A percentile compares a stretch with the other conserved stretches of the same genome.
phyloP scores from a whole-genome alignment of 2,113 vertebrate genomes.

The Colistium nudipinnis region DNA sequence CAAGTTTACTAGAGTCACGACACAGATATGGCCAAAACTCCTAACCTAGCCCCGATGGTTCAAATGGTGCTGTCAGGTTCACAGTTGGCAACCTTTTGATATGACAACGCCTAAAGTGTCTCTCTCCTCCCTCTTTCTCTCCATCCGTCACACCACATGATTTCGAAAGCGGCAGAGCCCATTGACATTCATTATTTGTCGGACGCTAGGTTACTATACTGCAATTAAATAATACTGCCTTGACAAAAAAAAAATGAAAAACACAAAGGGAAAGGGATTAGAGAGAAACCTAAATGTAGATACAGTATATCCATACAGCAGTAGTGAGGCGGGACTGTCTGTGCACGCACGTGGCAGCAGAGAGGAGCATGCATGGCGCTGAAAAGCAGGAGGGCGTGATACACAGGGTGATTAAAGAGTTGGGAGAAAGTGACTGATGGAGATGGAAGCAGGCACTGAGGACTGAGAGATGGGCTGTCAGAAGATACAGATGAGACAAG shows the following conservation, averaged over 20 bases:
- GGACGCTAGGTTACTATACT: too few relatives aligned
- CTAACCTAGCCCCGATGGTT: background rate
- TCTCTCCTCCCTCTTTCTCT: conserved; percentile 10
- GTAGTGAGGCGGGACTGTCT: too few relatives aligned
- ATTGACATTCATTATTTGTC: background rate
- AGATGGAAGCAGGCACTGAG: background rate
- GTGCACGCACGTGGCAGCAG: conserved; percentile 16
- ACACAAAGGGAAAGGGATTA: too few relatives aligned
- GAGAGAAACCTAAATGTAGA: too few relatives aligned
- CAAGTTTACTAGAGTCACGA: background rate
- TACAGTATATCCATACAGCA: too few relatives aligned
- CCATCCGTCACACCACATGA: conserved; percentile 13
- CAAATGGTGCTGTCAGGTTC: conserved; percentile 40
- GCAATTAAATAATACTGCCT: too few relatives aligned
- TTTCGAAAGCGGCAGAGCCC: background rate
- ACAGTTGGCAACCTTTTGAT: conserved; percentile 37
- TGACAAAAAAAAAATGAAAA: too few relatives aligned
- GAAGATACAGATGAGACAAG: conserved; percentile 10
- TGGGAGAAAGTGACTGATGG: conserved; percentile 19
- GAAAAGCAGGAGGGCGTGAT: background rate
- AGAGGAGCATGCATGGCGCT: too few relatives aligned
- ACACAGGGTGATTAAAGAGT: conserved; percentile 19
- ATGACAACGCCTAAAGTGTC: conserved; percentile 28
- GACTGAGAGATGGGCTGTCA: conserved; percentile 11
- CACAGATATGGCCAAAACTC: conserved; percentile 12